phyloP scores from a whole-genome alignment of 2,797 vertebrate species.

The Nannoperca australis region DNA sequence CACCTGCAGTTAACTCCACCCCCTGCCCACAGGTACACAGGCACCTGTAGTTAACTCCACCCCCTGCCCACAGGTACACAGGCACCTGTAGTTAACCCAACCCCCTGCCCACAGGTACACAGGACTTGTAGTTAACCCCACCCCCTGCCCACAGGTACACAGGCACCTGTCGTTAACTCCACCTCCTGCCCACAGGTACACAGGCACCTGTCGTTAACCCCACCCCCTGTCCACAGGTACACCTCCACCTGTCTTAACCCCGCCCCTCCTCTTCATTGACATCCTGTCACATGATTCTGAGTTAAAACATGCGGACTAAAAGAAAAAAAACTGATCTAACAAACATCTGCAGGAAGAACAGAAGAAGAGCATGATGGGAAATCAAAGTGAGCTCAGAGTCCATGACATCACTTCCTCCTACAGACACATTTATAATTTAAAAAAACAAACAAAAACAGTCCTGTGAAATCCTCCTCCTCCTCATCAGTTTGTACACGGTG shows the following conservation, averaged over 20 bases:
- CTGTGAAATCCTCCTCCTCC: conserved; percentile 44
- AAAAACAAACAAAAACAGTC: conserved; percentile 59
- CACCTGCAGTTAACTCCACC: no score
- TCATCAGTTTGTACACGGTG: conserved; percentile 46
- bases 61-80: no score
- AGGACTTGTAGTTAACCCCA: conserved; percentile 4
- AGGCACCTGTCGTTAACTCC: not conserved
- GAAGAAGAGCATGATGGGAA: conserved; percentile 65
- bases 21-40: no score
- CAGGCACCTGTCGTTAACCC: conserved; percentile 4
- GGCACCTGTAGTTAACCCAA: no score
- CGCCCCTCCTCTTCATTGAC: conserved; percentile 29
- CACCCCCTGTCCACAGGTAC: conserved; percentile 13
- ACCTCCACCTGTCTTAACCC: not conserved
- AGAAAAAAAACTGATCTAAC: conserved; percentile 60
- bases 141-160: conserved; percentile 8
- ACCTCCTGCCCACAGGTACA: conserved; percentile 4
- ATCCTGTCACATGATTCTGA: conserved; percentile 56
- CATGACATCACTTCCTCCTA: conserved; percentile 80
- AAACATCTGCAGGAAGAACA: conserved; percentile 65
- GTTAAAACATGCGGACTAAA: conserved; percentile 82
- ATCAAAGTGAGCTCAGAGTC: conserved; percentile 79
- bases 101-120: conserved; percentile 8
- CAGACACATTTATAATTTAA: conserved; percentile 80
- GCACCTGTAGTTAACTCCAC: no score